Base-by-base conservation (phyloP, 2,888 invertebrate genomes). In the Nezara viridula region DNA sequence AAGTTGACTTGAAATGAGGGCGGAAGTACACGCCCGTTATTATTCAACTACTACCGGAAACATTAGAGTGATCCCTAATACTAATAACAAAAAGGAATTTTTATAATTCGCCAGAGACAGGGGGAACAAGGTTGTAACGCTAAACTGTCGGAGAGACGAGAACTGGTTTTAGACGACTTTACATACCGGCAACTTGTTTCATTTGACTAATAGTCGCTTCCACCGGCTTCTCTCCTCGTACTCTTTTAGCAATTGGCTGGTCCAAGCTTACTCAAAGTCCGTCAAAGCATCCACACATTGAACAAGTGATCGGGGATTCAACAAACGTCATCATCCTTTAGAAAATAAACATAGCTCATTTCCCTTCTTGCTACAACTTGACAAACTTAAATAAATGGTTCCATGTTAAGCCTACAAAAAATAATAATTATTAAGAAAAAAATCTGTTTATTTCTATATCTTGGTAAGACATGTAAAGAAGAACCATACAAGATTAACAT, bases 161-260 rank as follows among this genome's bases (percentile, higher is more conserved):
- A 77, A 77, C 77, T 77, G 77, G 77, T 77, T 77, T n/a, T 21
- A 44, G 77, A n/a, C 21, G 44, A 77, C 77, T 77, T 77, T 40
- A 77, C 77, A 77, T 77, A 77, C 77, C 77, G 44, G 16, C 40
- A 19, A 77, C 40, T 77, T 77, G 77, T 77, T 77, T 77, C 77
- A 37, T 77, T 77, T 77, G 24, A 44, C 77, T 77, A 77, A 77
- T 77, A 77, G 44, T 37, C 37, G 5, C 40, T 66, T 66, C 66
- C 12, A 66, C 66, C 12, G 14, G 4, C 77, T 24, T 12, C 21
- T 44, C 44, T 77, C 24, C 24, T 77, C 40, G 12, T 19, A 27
- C 24, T 44, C 40, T 19, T 77, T 77, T 77, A 40, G 77, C 37
- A 24, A 77, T 77, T 21, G 40, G 16, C 40, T 77, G 6, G 21